Evolutionary conservation across 23 tunicate genomes (phyloP).

Genomic region (Oikopleura dioica): DNA sequence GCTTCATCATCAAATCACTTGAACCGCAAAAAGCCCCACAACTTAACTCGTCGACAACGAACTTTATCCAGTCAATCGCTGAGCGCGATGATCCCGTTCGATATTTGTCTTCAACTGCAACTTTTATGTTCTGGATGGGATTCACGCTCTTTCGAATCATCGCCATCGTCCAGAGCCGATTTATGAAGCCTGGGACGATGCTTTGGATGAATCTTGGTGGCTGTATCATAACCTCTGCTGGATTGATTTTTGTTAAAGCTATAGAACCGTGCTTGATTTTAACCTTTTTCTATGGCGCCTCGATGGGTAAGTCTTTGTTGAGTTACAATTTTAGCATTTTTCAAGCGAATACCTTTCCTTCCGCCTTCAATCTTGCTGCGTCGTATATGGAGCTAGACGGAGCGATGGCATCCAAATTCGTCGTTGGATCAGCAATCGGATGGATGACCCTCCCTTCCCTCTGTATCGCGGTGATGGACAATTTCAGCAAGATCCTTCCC

Average conservation of each 20-base stretch:
- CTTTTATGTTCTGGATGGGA: not conserved
- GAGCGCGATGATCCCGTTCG: no score
- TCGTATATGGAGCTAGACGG: not conserved
- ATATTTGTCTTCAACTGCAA: not conserved
- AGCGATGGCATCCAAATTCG: not conserved
- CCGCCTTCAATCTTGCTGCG: not conserved
- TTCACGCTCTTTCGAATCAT: not conserved
- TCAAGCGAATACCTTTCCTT: not conserved
- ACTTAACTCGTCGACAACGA: no score
- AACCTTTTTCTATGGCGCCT: not conserved
- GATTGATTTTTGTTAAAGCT: not conserved
- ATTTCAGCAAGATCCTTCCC: not conserved
- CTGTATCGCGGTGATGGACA: not conserved
- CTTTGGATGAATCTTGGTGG: not conserved
- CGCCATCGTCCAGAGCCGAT: not conserved
- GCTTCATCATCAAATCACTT: no score
- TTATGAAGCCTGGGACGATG: not conserved
- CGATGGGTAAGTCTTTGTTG: not conserved
- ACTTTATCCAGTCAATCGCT: no score
- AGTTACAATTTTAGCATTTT: no score
- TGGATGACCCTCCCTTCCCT: constrained; percentile 3
- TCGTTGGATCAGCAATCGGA: not conserved
- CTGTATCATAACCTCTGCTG: not conserved
- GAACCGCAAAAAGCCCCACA: no score
- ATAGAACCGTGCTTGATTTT: not conserved